A percentile compares a stretch with the other conserved stretches of the same genome.
phyloP scores from a whole-genome alignment of 2,113 vertebrate species.

The Lepus europaeus region DNA sequence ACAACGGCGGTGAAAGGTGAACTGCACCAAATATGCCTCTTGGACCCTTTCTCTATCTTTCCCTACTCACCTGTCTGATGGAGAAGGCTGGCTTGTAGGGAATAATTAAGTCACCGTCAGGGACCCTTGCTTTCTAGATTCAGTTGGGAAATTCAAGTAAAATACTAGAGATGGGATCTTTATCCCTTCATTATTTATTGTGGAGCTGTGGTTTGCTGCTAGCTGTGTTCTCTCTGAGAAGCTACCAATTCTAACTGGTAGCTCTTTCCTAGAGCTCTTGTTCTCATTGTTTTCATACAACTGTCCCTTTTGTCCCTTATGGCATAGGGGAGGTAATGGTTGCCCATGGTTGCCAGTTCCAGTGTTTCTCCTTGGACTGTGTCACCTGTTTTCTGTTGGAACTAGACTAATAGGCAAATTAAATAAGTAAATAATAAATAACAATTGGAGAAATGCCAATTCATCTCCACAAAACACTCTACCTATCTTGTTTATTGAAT shows the following conservation, averaged over 20 bases:
- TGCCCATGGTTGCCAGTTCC: not conserved
- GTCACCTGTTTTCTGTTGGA: not conserved
- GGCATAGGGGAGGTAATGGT: not conserved
- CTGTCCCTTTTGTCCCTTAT: not conserved
- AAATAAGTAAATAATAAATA: conserved; percentile 35
- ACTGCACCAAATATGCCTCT: not conserved
- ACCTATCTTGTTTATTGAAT: not conserved
- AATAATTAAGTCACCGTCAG: not conserved
- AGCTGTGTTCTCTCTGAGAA: not conserved
- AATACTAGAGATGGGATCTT: not conserved
- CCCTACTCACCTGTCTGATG: not conserved
- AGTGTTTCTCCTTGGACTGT: not conserved
- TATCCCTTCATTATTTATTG: not conserved
- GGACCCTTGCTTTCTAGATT: not conserved
- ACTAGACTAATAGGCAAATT: not conserved
- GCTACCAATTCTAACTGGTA: not conserved
- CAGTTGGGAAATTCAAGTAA: not conserved
- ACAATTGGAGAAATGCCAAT: not conserved
- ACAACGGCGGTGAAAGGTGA: not conserved
- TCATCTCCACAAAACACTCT: not conserved
- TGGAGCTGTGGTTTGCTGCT: not conserved
- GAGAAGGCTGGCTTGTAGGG: not conserved
- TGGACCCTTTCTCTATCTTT: not conserved
- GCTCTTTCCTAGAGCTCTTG: not conserved
- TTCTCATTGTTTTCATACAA: not conserved